phyloP scores from a whole-genome alignment of 2,888 invertebrate species.

The Heliconius charithonia region DNA sequence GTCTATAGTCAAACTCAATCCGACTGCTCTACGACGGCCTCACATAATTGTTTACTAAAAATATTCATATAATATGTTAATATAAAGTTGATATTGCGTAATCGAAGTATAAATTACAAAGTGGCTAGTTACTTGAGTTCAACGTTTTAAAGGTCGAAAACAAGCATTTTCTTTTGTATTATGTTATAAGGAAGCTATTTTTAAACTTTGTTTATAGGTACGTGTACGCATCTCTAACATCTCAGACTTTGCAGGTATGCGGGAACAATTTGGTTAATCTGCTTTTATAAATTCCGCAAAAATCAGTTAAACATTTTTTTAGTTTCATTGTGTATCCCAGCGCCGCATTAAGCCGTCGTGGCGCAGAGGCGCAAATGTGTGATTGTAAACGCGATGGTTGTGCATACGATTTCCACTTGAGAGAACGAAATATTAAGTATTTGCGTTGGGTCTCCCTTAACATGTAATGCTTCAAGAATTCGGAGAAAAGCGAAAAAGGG shows the following conservation, averaged over 20 bases:
- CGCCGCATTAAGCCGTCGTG: too few relatives aligned
- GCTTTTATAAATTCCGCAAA: background rate
- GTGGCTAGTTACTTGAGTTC: background rate
- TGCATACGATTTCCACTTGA: too few relatives aligned
- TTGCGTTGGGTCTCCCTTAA: too few relatives aligned
- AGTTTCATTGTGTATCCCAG: too few relatives aligned
- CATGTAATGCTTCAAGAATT: too few relatives aligned
- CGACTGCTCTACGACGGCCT: too few relatives aligned
- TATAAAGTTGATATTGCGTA: background rate
- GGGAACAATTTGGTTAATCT: background rate
- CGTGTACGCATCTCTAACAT: background rate
- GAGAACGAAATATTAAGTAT: too few relatives aligned
- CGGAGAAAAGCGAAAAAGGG: too few relatives aligned
- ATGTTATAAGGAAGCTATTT: background rate
- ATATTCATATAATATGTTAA: constrained; percentile 5
- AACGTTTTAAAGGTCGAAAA: background rate
- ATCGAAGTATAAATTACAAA: background rate
- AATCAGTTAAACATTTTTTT: too few relatives aligned
- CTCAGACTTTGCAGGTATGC: background rate
- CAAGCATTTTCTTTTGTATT: background rate
- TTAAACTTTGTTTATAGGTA: constrained; percentile 1
- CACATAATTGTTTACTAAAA: background rate
- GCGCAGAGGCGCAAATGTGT: too few relatives aligned
- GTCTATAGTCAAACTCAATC: too few relatives aligned
- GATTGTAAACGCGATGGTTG: too few relatives aligned